Percentiles rank a stretch among this genome's conserved stretches.
Evolutionary conservation across 2,113 vertebrate genomes (phyloP).

Genomic region (Lagopus muta): DNA sequence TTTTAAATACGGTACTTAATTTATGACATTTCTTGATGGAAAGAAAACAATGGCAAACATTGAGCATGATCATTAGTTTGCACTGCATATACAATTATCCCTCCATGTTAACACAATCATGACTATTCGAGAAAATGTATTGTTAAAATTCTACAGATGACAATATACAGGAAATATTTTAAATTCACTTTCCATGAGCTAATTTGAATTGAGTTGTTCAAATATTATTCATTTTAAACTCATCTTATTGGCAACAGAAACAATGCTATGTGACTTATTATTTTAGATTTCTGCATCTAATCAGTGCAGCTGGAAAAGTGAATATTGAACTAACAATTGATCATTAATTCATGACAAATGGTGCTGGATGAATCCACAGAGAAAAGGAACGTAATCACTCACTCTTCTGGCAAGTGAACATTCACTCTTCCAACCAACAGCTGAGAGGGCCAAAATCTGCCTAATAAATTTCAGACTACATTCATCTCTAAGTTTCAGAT

Average conservation of each 20-base stretch:
- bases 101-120: background rate
- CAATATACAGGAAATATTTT: constrained; percentile 20
- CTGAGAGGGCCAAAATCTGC: constrained; percentile 46
- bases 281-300: constrained; percentile 51
- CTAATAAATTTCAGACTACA: constrained; percentile 19
- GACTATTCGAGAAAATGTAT: constrained; percentile 34
- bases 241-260: constrained; percentile 65
- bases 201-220: constrained; percentile 43
- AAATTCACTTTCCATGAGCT: constrained; percentile 40
- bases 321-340: constrained; percentile 70
- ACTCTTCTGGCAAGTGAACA: constrained; percentile 55
- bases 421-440: background rate
- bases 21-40: background rate
- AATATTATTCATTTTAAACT: constrained; percentile 56
- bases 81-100: background rate
- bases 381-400: constrained; percentile 48
- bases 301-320: constrained; percentile 65
- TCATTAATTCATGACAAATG: constrained; percentile 69
- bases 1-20: background rate
- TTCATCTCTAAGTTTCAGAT: background rate
- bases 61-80: background rate
- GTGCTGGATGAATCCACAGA: constrained; percentile 47
- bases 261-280: constrained; percentile 46
- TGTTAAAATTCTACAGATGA: background rate
- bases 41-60: background rate